Evolutionary conservation across 2,113 vertebrate genomes (phyloP), one percentile per base, ranked within the genome.

Genomic region (Cariama cristata): DNA sequence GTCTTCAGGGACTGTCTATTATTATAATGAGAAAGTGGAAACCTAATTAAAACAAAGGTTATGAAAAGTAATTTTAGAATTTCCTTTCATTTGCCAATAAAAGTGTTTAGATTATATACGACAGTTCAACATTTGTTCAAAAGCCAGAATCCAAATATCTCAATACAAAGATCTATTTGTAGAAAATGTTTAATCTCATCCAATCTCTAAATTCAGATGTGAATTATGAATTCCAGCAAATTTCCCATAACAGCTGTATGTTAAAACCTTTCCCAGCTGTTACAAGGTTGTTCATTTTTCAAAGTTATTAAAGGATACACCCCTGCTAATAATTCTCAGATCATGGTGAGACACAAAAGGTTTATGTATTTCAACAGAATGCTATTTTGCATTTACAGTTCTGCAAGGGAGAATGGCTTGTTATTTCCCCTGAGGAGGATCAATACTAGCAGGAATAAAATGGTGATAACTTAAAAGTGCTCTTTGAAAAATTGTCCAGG

Each of bases 351-450:
- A 88, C 53, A 84, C 86, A 96, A 89, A 94, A 96, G 77, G 73
- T 96, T 96, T 89, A 84, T 88, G 50, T 92, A 95, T 96, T 96
- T 97, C 97, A 96, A 55, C 93, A 95, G 87, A 95, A 97, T 66
- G 66, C 38, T 93, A 90, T 97, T 97, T 96, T 93, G 91, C 94
- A 94, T 97, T 97, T 96, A 94, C 66, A 94, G 62, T 91, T 93
- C 74, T 88, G 69, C 81, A 72, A 12, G 19, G 83, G 93, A 93
- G 81, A 91, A 94, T 19, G 77, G 58, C 17, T 94, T 91, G 80
- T 96, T 97, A 97, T 97, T 97, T 97, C 96, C 94, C 96, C 67
- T 9, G 84, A 86, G 95, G 77, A 91, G 55, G 81, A 96, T 90
- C 94, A 91, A 91, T 95, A 75, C 77, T 45, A 76, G 84, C 45